These are phyloP conservation scores for Leucophora obtusa DNA, from an alignment of 2,888 invertebrate species.

Conservation along the genomic window DNA sequence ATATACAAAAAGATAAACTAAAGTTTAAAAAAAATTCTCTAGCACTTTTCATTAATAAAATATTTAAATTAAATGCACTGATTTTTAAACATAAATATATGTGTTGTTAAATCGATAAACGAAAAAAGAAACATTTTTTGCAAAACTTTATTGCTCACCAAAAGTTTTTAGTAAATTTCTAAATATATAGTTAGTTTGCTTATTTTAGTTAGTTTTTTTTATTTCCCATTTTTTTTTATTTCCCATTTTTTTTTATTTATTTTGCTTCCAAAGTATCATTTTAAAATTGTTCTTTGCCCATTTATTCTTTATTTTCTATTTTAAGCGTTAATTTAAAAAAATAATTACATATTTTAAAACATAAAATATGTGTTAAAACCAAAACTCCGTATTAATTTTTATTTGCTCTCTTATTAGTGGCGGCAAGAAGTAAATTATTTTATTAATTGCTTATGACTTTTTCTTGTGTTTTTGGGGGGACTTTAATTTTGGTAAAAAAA, in stretches of 20 bases:
- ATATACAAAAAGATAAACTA: slow-evolving; percentile 25
- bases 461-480: no score
- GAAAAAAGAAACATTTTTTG: slow-evolving; percentile 23
- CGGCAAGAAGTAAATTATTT: slow-evolving; percentile 23
- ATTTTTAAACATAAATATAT: slow-evolving; percentile 52
- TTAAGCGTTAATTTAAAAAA: slow-evolving; percentile 53
- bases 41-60: slow-evolving; percentile 39
- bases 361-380: slow-evolving; percentile 42
- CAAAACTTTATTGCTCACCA: slow-evolving; percentile 21
- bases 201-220: slow-evolving; percentile 25
- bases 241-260: slow-evolving; percentile 36
- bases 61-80: slow-evolving; percentile 29
- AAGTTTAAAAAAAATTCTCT: slow-evolving; percentile 30
- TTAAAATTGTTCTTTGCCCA: slow-evolving; percentile 26
- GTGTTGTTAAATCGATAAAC: slow-evolving; percentile 30
- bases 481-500: no score
- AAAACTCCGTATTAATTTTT: slow-evolving; percentile 29
- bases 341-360: slow-evolving; percentile 39
- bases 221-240: slow-evolving; percentile 24
- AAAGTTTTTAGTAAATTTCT: not conserved
- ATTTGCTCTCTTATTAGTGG: slow-evolving; percentile 41
- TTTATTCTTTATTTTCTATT: slow-evolving; percentile 34
- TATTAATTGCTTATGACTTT: not conserved
- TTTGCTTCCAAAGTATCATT: slow-evolving; percentile 29
- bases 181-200: slow-evolving; percentile 20